These are phyloP conservation scores for Salmo trutta DNA, from an alignment of 2,797 vertebrate species.

Conservation along the genomic window DNA sequence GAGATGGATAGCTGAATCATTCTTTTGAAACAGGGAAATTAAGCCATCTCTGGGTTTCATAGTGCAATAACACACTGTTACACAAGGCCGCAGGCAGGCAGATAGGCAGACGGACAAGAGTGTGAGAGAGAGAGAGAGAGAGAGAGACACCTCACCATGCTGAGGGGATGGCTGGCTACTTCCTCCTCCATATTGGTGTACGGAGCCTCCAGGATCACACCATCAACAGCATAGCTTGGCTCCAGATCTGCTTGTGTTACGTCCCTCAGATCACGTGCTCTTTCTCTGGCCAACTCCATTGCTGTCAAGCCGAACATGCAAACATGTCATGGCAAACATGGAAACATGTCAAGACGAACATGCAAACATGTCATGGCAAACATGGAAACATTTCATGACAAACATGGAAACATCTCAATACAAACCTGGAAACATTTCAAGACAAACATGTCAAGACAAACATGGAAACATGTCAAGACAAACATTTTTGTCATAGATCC, in stretches of 20 bases:
- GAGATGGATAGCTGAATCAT: too few species aligned
- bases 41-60: background rate
- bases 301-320: background rate
- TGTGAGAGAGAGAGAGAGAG: too few species aligned
- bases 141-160: constrained; percentile 63
- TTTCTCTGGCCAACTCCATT: background rate
- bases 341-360: too few species aligned
- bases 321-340: background rate
- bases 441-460: too few species aligned
- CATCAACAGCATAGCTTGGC: constrained; percentile 61
- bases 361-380: too few species aligned
- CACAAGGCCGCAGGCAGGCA: constrained; percentile 2
- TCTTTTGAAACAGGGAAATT: constrained; percentile 14
- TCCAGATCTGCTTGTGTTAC: background rate
- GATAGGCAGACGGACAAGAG: background rate
- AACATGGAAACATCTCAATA: too few species aligned
- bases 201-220: constrained; percentile 78
- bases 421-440: too few species aligned
- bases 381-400: too few species aligned
- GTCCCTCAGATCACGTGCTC: background rate
- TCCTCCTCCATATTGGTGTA: constrained; percentile 79
- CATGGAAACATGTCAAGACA: too few species aligned
- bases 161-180: constrained; percentile 50
- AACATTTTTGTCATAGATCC: too few species aligned
- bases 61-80: constrained; percentile 2